Conservation (phyloP, 2,113 vertebrate genomes). For the Solea senegalensis region DNA sequence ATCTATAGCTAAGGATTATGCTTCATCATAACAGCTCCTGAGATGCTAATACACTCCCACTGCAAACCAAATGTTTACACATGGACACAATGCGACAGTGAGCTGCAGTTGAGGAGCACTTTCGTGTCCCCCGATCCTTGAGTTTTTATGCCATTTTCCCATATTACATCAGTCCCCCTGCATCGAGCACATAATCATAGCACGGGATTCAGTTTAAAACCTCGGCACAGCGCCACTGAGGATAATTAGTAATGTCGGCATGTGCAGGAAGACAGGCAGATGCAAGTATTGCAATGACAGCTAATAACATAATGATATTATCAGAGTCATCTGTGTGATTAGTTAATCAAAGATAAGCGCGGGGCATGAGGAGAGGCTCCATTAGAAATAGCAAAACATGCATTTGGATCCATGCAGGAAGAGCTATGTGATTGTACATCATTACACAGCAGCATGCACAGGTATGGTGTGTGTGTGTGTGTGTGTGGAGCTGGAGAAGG, state of each 20-base stretch:
- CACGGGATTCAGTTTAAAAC: constrained; percentile 41
- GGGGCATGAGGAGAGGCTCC: constrained; percentile 47
- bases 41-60: constrained; percentile 49
- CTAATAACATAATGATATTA: constrained; percentile 60
- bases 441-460: constrained; percentile 58
- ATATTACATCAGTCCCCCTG: constrained; percentile 72
- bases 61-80: constrained; percentile 42
- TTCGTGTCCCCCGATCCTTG: constrained; percentile 50
- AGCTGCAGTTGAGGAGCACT: not conserved
- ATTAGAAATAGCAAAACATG: constrained; percentile 60
- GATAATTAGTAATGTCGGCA: constrained; percentile 59
- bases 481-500: constrained; percentile 39
- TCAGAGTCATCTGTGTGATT: constrained; percentile 64
- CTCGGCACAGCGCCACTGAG: constrained; percentile 54
- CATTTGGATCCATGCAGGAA: constrained; percentile 63
- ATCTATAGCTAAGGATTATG: constrained; percentile 51
- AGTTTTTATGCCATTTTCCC: constrained; percentile 75
- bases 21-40: constrained; percentile 35
- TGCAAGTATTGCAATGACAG: constrained; percentile 61
- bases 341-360: constrained; percentile 63
- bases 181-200: constrained; percentile 56
- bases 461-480: constrained; percentile 12
- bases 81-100: constrained; percentile 20
- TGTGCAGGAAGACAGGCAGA: constrained; percentile 55
- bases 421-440: constrained; percentile 38